Evolutionary conservation across 2,113 vertebrate species (phyloP).

Genomic region (Toxotes jaculatrix): DNA sequence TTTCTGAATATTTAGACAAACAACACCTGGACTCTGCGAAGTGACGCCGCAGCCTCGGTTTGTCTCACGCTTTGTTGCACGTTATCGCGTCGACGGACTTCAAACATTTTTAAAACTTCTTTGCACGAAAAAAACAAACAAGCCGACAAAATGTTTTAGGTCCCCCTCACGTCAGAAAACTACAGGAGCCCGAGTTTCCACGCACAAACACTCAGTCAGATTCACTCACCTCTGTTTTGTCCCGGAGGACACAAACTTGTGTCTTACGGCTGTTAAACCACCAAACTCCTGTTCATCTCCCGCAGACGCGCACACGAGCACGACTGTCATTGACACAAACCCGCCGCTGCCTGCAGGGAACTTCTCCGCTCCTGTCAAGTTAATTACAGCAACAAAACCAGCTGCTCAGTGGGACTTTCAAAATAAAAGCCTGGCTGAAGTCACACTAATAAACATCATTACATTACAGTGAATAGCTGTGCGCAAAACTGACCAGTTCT

Average conservation of each 20-base stretch:
- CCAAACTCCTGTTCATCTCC: slow-evolving; percentile 2
- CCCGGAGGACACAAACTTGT: not conserved
- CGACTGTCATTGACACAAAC: not conserved
- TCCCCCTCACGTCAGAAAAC: not conserved
- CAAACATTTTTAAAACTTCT: not conserved
- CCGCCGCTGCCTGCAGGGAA: slow-evolving; percentile 20
- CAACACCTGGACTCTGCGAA: fast-evolving
- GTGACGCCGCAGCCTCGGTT: not conserved
- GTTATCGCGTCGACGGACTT: not conserved
- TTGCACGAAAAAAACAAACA: not conserved
- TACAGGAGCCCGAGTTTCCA: not conserved
- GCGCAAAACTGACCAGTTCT: not conserved
- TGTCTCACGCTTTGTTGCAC: not conserved
- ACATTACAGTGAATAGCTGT: not conserved
- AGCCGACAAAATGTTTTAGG: not conserved
- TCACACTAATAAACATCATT: fast-evolving
- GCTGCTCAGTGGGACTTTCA: not conserved
- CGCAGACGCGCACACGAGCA: not conserved
- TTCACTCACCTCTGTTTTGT: slow-evolving; percentile 47
- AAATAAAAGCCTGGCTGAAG: slow-evolving; percentile 23
- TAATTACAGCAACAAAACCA: fast-evolving
- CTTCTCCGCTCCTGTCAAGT: slow-evolving; percentile 34
- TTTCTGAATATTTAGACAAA: not conserved
- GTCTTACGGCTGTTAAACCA: not conserved
- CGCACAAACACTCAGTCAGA: not conserved